These are phyloP conservation scores for Asobara japonica DNA, from an alignment of 1,140 invertebrate genomes.

Conservation along the genomic window DNA sequence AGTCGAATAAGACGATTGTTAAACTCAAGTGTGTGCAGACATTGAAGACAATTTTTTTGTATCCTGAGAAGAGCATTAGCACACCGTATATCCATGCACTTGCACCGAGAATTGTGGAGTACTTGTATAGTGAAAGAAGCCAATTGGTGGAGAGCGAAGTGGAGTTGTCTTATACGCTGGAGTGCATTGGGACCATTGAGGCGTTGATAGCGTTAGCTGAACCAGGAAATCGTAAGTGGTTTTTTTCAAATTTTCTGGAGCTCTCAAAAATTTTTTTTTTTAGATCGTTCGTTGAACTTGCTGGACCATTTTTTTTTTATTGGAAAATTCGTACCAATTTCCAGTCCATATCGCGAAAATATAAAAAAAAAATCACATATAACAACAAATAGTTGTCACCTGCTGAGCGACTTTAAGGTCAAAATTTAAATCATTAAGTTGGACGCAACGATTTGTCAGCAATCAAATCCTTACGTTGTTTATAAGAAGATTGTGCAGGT, in stretches of 20 bases:
- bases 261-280: too few relatives aligned
- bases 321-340: too few relatives aligned
- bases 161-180: conserved; percentile 74
- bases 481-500: too few relatives aligned
- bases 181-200: conserved; percentile 78
- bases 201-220: conserved; percentile 78
- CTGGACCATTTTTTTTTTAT: too few relatives aligned
- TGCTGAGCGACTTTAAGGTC: too few relatives aligned
- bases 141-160: conserved; percentile 70
- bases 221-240: conserved; percentile 82
- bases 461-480: too few relatives aligned
- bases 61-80: conserved; percentile 75
- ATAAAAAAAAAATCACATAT: too few relatives aligned
- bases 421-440: too few relatives aligned
- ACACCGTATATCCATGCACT: conserved; percentile 85
- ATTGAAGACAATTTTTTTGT: conserved; percentile 78
- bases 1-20: conserved; percentile 78
- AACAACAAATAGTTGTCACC: too few relatives aligned
- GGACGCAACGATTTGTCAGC: too few relatives aligned
- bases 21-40: conserved; percentile 83
- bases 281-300: too few relatives aligned
- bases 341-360: too few relatives aligned
- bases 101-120: conserved; percentile 78
- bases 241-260: background rate
- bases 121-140: conserved; percentile 72